phyloP scores from a whole-genome alignment of 30 jellyfish, hydroid and myxozoan genomes.

The Cassiopea andromeda region DNA sequence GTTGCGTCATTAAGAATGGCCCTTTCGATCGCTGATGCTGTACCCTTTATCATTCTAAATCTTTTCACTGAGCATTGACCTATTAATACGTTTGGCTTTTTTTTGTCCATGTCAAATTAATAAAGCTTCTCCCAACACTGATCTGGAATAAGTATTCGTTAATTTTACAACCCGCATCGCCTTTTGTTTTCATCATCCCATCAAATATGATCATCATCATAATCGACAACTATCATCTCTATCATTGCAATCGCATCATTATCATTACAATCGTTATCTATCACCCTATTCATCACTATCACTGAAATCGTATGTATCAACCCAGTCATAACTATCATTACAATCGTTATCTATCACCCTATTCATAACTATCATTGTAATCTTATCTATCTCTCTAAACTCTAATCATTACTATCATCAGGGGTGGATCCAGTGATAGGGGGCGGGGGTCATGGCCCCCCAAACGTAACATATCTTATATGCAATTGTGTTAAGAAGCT shows the following conservation, averaged over 20 bases:
- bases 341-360: not conserved
- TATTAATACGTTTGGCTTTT: not conserved
- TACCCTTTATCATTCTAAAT: not conserved
- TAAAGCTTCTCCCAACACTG: no score
- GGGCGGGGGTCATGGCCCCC: no score
- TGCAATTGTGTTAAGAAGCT: no score
- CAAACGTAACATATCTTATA: no score
- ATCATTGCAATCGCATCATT: no score
- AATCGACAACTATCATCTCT: not conserved
- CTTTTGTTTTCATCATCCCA: no score
- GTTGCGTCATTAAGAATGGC: no score
- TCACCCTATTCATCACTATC: not conserved
- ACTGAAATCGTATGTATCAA: not conserved
- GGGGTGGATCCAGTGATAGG: no score
- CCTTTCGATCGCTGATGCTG: not conserved
- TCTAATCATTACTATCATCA: not conserved
- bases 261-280: not conserved
- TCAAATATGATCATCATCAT: not conserved
- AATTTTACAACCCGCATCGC: no score
- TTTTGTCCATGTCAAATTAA: no score
- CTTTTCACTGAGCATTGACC: not conserved
- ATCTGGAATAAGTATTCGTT: no score
- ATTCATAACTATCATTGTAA: not conserved
- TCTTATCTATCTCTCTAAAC: not conserved
- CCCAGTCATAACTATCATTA: not conserved